These are phyloP conservation scores for Epistrophella euchroma DNA, from an alignment of 2,888 invertebrate genomes.

Conservation along the genomic window DNA sequence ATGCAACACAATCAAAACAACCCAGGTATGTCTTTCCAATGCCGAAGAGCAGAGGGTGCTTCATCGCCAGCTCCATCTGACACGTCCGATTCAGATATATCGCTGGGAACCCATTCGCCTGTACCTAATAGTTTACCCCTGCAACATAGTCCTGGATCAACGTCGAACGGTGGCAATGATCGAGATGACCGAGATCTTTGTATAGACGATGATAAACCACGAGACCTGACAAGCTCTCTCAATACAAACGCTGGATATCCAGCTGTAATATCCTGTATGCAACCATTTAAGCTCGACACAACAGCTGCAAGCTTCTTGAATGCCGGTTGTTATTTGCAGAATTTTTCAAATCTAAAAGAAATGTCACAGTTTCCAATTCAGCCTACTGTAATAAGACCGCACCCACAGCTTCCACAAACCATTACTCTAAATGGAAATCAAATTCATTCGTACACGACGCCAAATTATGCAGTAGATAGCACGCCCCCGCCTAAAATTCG, in stretches of 20 bases:
- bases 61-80: conserved; percentile 83
- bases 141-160: conserved; percentile 84
- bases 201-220: conserved; percentile 83
- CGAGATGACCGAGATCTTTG: conserved; percentile 82
- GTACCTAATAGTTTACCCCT: conserved; percentile 83
- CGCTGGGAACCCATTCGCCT: conserved; percentile 84
- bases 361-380: conserved; percentile 83
- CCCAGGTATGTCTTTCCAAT: conserved; percentile 81
- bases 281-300: conserved; percentile 81
- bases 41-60: conserved; percentile 81
- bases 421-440: conserved; percentile 81
- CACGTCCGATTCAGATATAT: conserved; percentile 84
- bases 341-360: conserved; percentile 83
- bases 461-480: conserved; percentile 65
- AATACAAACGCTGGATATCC: conserved; percentile 78
- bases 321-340: conserved; percentile 83
- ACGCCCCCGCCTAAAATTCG: conserved; percentile 82
- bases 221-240: conserved; percentile 81
- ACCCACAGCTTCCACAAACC: conserved; percentile 82
- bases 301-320: conserved; percentile 82
- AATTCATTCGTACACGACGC: conserved; percentile 77
- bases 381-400: conserved; percentile 83
- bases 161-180: conserved; percentile 83
- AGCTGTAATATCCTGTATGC: conserved; percentile 79
- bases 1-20: conserved; percentile 83